phyloP scores from a whole-genome alignment of 2,888 invertebrate genomes.

The Diarsia dahlii region DNA sequence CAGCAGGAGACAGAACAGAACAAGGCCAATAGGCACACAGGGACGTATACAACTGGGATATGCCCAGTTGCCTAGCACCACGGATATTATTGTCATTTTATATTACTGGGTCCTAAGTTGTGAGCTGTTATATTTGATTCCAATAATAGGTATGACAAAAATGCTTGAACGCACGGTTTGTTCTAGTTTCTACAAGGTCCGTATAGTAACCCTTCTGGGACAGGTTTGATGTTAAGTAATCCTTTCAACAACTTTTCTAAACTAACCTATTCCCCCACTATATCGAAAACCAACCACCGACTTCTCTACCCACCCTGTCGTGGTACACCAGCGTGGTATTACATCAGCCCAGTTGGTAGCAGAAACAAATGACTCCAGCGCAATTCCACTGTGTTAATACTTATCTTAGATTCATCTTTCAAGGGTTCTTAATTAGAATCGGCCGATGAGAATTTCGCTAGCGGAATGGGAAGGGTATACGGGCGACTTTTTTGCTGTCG shows the following conservation, averaged over 20 bases:
- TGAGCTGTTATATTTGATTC: too few relatives aligned
- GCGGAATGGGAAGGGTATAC: constrained; percentile 53
- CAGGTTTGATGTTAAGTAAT: neutral
- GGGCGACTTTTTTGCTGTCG: constrained; percentile 56
- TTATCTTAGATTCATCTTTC: constrained; percentile 85
- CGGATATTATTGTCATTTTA: too few relatives aligned
- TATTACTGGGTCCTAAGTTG: too few relatives aligned
- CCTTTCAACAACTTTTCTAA: neutral
- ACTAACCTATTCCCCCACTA: neutral
- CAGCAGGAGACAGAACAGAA: too few relatives aligned
- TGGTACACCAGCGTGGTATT: constrained; percentile 17
- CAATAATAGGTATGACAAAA: too few relatives aligned
- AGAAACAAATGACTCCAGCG: constrained; percentile 69
- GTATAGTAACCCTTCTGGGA: too few relatives aligned
- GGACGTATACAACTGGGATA: too few relatives aligned
- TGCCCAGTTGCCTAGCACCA: too few relatives aligned
- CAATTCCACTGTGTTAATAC: constrained; percentile 77
- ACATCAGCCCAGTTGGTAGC: constrained; percentile 30
- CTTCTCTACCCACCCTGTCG: neutral
- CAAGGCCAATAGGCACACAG: too few relatives aligned
- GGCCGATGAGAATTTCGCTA: constrained; percentile 74
- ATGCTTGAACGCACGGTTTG: too few relatives aligned
- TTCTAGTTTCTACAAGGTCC: too few relatives aligned
- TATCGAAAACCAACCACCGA: constrained; percentile 2
- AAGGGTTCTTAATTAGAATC: constrained; percentile 85